phyloP scores from a whole-genome alignment of 2,113 vertebrate species.

The Hippopotamus amphibius region DNA sequence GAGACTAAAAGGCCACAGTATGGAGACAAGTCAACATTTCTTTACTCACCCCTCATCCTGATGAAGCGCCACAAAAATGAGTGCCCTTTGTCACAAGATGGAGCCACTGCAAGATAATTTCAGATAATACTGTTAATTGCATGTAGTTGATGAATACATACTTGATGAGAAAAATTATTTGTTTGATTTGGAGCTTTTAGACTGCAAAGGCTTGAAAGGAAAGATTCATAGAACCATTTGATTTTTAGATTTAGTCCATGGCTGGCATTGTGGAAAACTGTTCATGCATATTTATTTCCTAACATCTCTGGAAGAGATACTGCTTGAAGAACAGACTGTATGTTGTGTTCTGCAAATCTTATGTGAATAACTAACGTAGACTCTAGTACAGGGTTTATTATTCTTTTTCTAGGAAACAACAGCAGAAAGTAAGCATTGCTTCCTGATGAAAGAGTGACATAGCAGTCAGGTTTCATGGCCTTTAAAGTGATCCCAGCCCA shows the following conservation, averaged over 20 bases:
- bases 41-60: not conserved
- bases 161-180: constrained; percentile 7
- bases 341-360: constrained; percentile 28
- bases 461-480: not conserved
- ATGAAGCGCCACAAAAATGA: not conserved
- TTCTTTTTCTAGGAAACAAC: constrained; percentile 19
- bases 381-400: not conserved
- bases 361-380: constrained; percentile 6
- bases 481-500: not conserved
- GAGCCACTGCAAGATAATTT: not conserved
- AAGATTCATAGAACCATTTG: not conserved
- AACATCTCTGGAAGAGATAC: not conserved
- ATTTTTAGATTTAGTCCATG: constrained; percentile 23
- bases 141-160: not conserved
- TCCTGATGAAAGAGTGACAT: not conserved
- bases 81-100: not conserved
- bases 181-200: not conserved
- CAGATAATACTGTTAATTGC: constrained; percentile 18
- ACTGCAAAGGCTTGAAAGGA: not conserved
- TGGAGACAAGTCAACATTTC: not conserved
- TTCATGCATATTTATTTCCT: not conserved
- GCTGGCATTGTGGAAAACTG: not conserved
- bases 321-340: constrained; percentile 31
- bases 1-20: not conserved
- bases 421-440: not conserved